Base-by-base conservation (phyloP, 2,888 invertebrate species). In the Phanerotoma sp. region DNA sequence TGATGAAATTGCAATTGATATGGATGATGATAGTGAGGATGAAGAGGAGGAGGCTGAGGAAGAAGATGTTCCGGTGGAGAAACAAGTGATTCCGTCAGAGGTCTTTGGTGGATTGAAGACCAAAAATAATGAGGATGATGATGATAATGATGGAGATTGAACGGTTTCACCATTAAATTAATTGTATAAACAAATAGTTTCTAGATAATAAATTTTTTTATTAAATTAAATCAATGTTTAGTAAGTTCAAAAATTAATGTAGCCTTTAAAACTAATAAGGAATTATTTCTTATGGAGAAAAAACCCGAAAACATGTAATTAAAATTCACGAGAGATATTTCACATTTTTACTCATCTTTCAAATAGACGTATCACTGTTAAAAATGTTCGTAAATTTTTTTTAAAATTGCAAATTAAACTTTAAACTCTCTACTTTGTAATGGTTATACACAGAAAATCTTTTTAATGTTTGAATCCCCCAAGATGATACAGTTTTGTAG, bases 1-100 rank as follows among this genome's bases (percentile, higher is more conserved):
- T 15, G 93, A 93, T 79, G 92, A 93, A 79, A 92, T 93, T 70
- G 84, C 91, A 68, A 89, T 93, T 74, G 91, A 89, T 68, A 86
- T 88, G 63, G 88, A 87, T 56, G 82, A 79, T 46, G 86, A 86
- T 15, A 85, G 85, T 5, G 84, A 83, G 44, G 84, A 80, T 0
- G 79, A 78, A 1, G 79, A 82, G 38, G 84, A 83, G 42, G 84
- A 80, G 42, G 83, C 81, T 38, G 81, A 81, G 16, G 81, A 83
- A 6, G 80, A 77, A 54, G 86, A 85, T 58, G 80, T 89, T 60
- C 88, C 88, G 28, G 85, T 96, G 51, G 89, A 93, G 72, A 89
- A 93, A 73, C 91, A 93, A 78, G 82, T 83, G 22, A 85, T 97
- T 62, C 97, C 97, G 30, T 84, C 88, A 40, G 89, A 95, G 79